A percentile compares a stretch with the other conserved stretches of the same genome.
These are phyloP conservation scores for Allolobophora icterica DNA, from an alignment of 2,888 invertebrate species.

Conservation along the genomic window DNA sequence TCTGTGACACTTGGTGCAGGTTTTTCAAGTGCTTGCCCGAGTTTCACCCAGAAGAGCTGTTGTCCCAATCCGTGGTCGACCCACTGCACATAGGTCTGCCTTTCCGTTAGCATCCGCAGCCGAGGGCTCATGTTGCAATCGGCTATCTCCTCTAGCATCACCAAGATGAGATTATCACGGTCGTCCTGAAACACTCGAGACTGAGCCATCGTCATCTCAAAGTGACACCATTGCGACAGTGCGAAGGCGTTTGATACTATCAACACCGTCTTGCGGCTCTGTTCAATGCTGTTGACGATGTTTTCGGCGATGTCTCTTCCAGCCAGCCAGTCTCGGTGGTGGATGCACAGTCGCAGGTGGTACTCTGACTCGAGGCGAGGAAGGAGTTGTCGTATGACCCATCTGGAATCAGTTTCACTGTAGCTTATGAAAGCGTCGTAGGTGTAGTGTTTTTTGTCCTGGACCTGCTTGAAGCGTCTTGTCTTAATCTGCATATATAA, in stretches of 20 bases:
- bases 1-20: background rate
- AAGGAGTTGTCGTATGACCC: slow-evolving; percentile 73
- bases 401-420: slow-evolving; percentile 72
- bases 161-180: slow-evolving; percentile 74
- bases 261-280: slow-evolving; percentile 73
- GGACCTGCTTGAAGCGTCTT: background rate
- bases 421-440: slow-evolving; percentile 78
- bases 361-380: slow-evolving; percentile 71
- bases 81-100: slow-evolving; percentile 38
- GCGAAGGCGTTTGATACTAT: slow-evolving; percentile 74
- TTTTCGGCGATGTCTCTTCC: slow-evolving; percentile 76
- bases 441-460: slow-evolving; percentile 53
- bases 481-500: background rate
- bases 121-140: slow-evolving; percentile 71
- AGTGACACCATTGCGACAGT: slow-evolving; percentile 77
- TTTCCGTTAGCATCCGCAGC: slow-evolving; percentile 59
- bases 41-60: slow-evolving; percentile 35
- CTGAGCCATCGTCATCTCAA: slow-evolving; percentile 77
- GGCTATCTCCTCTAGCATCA: slow-evolving; percentile 75
- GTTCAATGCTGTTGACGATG: slow-evolving; percentile 75
- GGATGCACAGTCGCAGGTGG: slow-evolving; percentile 72
- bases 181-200: slow-evolving; percentile 64
- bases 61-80: slow-evolving; percentile 28
- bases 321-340: slow-evolving; percentile 77
- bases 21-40: slow-evolving; percentile 13